A percentile compares a stretch with the other conserved stretches of the same genome.
Conservation (phyloP, 2,888 invertebrate species). For the Physocephala rufipes region DNA sequence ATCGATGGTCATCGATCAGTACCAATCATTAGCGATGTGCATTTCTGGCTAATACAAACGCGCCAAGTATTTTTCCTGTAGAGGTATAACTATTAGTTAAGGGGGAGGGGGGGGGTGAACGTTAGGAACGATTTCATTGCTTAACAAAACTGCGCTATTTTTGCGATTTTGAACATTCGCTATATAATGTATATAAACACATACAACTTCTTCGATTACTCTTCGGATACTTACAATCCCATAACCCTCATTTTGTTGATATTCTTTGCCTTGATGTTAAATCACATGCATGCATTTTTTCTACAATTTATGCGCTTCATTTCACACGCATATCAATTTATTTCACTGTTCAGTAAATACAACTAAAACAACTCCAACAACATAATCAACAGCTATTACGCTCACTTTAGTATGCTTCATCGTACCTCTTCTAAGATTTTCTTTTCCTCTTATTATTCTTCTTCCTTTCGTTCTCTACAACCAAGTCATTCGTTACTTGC, state of each 20-base stretch:
- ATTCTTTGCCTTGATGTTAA: neutral
- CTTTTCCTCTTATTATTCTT: neutral
- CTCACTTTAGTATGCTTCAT: neutral
- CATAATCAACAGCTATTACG: neutral
- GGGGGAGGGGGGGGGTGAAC: too few relatives aligned
- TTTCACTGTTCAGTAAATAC: neutral
- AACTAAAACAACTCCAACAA: slow-evolving; percentile 4
- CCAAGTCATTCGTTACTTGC: slow-evolving; percentile 39
- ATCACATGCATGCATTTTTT: slow-evolving; percentile 28
- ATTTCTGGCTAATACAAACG: too few relatives aligned
- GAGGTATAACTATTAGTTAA: too few relatives aligned
- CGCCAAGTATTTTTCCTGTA: too few relatives aligned
- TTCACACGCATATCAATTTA: slow-evolving; percentile 27
- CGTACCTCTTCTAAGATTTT: neutral
- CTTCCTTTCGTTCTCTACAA: neutral
- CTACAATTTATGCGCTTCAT: slow-evolving; percentile 31
- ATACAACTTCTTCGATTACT: too few relatives aligned
- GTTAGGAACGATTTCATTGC: too few relatives aligned
- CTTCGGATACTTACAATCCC: too few relatives aligned
- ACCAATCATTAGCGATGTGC: too few relatives aligned
- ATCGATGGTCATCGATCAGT: too few relatives aligned
- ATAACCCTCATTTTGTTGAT: neutral
- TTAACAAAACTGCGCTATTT: too few relatives aligned
- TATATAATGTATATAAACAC: too few relatives aligned
- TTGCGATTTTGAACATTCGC: too few relatives aligned